These are phyloP conservation scores for Lytechinus pictus DNA, from an alignment of 35 echinoderm and acorn worm genomes.

Conservation along the genomic window DNA sequence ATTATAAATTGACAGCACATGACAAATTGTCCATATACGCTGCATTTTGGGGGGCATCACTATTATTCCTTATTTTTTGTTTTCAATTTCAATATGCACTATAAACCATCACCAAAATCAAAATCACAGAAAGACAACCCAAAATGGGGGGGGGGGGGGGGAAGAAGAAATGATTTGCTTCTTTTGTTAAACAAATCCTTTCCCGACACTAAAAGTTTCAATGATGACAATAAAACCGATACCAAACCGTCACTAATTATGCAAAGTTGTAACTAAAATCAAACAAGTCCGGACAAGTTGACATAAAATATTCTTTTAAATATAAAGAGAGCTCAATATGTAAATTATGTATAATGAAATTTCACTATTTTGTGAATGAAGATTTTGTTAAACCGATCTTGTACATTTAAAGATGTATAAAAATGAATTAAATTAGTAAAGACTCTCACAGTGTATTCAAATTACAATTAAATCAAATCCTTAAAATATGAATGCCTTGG, in stretches of 20 bases:
- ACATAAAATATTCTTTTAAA: not conserved
- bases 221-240: not conserved
- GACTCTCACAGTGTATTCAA: not conserved
- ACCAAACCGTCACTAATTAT: not conserved
- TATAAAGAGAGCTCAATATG: not conserved
- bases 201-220: not conserved
- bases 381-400: not conserved
- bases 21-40: not conserved
- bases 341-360: not conserved
- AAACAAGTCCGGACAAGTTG: not conserved
- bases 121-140: not conserved
- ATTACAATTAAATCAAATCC: too few relatives aligned
- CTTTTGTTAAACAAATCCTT: not conserved
- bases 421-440: not conserved
- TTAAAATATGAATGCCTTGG: too few relatives aligned
- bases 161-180: not conserved
- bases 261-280: not conserved
- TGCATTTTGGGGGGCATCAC: not conserved
- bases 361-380: not conserved
- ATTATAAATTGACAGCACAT: not conserved
- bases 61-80: not conserved
- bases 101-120: not conserved
- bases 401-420: not conserved
- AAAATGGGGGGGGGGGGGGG: not conserved
- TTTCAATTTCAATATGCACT: slow-evolving; percentile 9